A percentile compares a stretch with the other conserved stretches of the same genome.
Evolutionary conservation across 2,113 vertebrate genomes (phyloP).

Genomic region (Cyprinodon variegatus): DNA sequence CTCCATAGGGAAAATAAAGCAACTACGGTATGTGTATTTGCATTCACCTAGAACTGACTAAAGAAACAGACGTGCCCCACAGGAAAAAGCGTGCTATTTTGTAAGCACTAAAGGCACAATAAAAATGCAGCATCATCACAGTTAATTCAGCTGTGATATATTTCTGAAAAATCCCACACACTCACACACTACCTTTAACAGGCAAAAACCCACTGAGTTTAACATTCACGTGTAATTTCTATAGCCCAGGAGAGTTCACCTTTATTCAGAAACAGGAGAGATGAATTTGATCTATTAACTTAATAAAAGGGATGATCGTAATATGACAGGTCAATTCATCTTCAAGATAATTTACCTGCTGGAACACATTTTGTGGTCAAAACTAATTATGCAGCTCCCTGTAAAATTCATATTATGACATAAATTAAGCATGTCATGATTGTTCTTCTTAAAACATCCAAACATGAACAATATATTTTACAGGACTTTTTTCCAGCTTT

Average conservation of each 20-base stretch:
- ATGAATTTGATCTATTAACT: constrained; percentile 15
- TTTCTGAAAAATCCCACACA: constrained; percentile 54
- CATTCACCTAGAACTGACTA: neutral
- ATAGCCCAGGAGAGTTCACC: constrained; percentile 63
- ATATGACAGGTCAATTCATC: constrained; percentile 5
- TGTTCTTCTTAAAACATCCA: constrained; percentile 1
- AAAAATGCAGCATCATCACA: constrained; percentile 18
- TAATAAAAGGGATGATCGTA: constrained; percentile 16
- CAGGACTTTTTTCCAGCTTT: neutral
- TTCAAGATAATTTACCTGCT: constrained; percentile 6
- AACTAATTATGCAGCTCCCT: constrained; percentile 12
- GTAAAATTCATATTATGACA: constrained; percentile 2
- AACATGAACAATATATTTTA: neutral
- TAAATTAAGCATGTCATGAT: neutral
- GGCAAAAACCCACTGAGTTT: constrained; percentile 46
- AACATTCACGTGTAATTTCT: constrained; percentile 63
- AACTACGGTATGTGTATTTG: no score
- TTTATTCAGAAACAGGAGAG: constrained; percentile 9
- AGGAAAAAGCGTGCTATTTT: neutral
- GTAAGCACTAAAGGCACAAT: neutral
- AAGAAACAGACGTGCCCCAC: neutral
- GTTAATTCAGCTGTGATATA: constrained; percentile 59
- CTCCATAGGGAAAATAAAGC: no score
- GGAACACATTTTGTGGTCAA: constrained; percentile 7
- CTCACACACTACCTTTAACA: constrained; percentile 64